Base-by-base conservation (phyloP, 2,113 vertebrate genomes). In the Vidua macroura region DNA sequence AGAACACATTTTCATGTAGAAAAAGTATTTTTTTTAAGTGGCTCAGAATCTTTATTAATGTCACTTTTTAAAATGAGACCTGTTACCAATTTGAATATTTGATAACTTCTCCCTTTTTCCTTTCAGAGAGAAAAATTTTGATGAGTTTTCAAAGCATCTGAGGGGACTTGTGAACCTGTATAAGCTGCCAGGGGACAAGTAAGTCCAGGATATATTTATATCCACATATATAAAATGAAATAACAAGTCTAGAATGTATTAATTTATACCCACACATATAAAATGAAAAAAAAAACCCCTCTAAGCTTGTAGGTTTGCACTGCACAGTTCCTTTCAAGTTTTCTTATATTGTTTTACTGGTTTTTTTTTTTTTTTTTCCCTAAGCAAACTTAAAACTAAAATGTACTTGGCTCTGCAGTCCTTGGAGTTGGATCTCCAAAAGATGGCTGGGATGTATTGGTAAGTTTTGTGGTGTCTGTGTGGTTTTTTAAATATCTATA, bases 401-500 rank as follows among this genome's bases (percentile, higher is more conserved):
- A 99, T 99, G 99, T 99, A 99, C 89, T 98, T 99, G 88, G 99
- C 99, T 56, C 98, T 99, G 78, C 99, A 99, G 64, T 99, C 99
- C 80, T 96, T 99, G 96, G 99, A 99, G 97, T 96, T 99, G 92
- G 99, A 99, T 96, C 98, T 99, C 73, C 98, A 99, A 48, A 99
- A 99, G 98, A 99, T 99, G 99, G 99, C 99, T 86, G 98, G 99
- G 92, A 99, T 99, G 99, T 99, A 99, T 86, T 99, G 99, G 99
- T 99, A 96, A 98, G 98, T 94, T 31, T 18, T 49, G 24, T 39
- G 64, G 7, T 37, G 6, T 12, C 52, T 15, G 0, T 37, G 4
- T 19, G 7, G 3, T 3, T 41, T 31, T 70, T 6, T 27, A 9
- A n/a, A 22, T 48, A 18, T 4, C 8, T 43, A 5, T 15, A 53